These are phyloP conservation scores for Sclerodermus sp. DNA, from an alignment of 2,888 invertebrate genomes.

Conservation along the genomic window DNA sequence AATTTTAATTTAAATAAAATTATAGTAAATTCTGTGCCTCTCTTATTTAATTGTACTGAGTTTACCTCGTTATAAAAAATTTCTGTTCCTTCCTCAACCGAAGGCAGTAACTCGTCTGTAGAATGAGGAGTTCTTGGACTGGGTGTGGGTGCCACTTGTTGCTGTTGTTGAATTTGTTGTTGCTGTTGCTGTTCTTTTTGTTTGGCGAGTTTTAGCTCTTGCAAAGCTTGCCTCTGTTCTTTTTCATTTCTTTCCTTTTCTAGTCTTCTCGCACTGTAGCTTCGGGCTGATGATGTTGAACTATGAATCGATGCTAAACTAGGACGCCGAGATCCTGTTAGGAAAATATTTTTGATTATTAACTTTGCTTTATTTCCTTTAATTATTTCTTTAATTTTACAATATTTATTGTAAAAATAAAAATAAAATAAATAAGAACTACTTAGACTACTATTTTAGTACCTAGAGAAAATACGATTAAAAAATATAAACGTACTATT, in stretches of 20 bases:
- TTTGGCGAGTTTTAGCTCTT: conserved; percentile 71
- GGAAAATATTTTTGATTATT: conserved; percentile 6
- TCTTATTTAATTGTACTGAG: background rate
- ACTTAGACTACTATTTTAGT: background rate
- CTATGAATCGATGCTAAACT: conserved; percentile 85
- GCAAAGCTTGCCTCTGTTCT: conserved; percentile 76
- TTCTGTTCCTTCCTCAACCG: conserved; percentile 79
- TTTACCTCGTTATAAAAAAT: conserved; percentile 58
- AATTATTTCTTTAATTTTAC: background rate
- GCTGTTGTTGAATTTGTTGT: too few species aligned
- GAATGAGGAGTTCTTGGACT: conserved; percentile 82
- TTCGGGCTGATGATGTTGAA: conserved; percentile 79
- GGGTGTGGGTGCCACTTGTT: conserved; percentile 65
- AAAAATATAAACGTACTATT: too few species aligned
- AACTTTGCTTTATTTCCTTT: background rate
- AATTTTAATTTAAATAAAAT: background rate
- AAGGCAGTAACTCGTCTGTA: conserved; percentile 79
- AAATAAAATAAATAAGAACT: background rate
- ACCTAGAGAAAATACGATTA: too few species aligned
- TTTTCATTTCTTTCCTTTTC: conserved; percentile 82
- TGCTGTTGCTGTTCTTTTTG: conserved; percentile 66
- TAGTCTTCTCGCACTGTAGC: conserved; percentile 78
- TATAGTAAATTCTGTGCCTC: too few species aligned
- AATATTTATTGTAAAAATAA: background rate
- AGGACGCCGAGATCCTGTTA: conserved; percentile 81